Percentiles rank a stretch among this genome's conserved stretches.
phyloP scores from a whole-genome alignment of 1,140 invertebrate species.

The Bradynema listronoti region DNA sequence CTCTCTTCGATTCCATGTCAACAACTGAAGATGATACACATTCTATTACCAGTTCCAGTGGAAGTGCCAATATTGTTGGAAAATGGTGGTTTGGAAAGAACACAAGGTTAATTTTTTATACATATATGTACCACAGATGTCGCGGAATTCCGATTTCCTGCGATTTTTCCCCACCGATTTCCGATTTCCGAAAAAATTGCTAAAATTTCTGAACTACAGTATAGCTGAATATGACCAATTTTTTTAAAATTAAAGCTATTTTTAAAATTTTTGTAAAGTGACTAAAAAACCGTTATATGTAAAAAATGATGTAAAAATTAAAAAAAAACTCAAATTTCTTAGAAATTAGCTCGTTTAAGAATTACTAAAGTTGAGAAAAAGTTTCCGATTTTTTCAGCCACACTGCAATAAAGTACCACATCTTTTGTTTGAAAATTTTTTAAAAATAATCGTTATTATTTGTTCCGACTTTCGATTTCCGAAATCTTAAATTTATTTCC shows the following conservation, averaged over 20 bases:
- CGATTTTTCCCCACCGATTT: not conserved
- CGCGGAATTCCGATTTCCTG: not conserved
- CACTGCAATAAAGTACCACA: too few species aligned
- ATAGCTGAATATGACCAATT: too few species aligned
- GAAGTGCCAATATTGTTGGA: constrained; percentile 50
- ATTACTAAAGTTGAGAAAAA: too few species aligned
- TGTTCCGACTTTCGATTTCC: not conserved
- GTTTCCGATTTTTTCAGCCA: too few species aligned
- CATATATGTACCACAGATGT: not conserved
- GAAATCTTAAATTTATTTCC: not conserved
- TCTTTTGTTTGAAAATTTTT: too few species aligned
- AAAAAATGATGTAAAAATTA: too few species aligned
- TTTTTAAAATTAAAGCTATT: too few species aligned
- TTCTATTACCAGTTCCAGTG: constrained; percentile 38
- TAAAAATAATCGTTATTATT: too few species aligned
- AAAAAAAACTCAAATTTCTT: too few species aligned
- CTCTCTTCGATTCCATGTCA: not conserved
- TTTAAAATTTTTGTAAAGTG: constrained; percentile 18
- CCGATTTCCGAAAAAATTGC: not conserved
- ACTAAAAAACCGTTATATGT: too few species aligned
- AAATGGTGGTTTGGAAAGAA: constrained; percentile 58
- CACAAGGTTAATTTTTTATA: constrained; percentile 29
- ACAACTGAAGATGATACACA: constrained; percentile 35
- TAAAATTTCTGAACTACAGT: not conserved
- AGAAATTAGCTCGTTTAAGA: too few species aligned